A percentile compares a stretch with the other conserved stretches of the same genome.
Evolutionary conservation across 1,140 invertebrate species (phyloP).

Genomic region (Pissodes strobi): DNA sequence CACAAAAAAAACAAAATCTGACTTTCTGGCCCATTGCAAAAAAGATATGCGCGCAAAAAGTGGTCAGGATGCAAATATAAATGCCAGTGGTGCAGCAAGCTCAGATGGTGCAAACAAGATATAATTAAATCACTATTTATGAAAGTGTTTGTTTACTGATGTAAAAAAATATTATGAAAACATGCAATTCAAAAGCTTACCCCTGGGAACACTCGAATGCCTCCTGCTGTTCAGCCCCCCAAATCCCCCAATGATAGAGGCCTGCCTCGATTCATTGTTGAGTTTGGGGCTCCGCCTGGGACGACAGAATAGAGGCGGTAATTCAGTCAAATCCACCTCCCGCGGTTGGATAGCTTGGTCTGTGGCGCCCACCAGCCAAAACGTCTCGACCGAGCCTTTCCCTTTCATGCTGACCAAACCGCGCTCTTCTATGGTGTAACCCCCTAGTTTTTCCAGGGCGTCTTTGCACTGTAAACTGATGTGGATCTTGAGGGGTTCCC

Average conservation of each 20-base stretch:
- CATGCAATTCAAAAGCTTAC: conserved; percentile 42
- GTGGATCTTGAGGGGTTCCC: conserved; percentile 87
- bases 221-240: conserved; percentile 59
- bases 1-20: no score
- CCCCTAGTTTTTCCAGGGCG: conserved; percentile 85
- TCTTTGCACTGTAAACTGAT: conserved; percentile 83
- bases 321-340: conserved; percentile 80
- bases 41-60: no score
- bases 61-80: no score
- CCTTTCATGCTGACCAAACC: conserved; percentile 90
- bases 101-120: no score
- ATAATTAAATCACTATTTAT: no score
- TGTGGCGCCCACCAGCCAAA: conserved; percentile 86
- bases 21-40: no score
- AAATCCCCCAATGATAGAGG: conserved; percentile 55
- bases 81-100: no score
- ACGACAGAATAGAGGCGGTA: conserved; percentile 75
- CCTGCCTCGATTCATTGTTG: conserved; percentile 70
- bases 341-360: conserved; percentile 81
- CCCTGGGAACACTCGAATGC: conserved; percentile 62
- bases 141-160: no score
- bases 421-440: conserved; percentile 82
- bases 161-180: no score
- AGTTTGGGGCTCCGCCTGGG: conserved; percentile 77
- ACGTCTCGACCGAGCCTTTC: conserved; percentile 82